Evolutionary conservation across 2,888 invertebrate genomes (phyloP), one percentile per base, ranked within the genome.

Genomic region (Caenorhabditis uteleia): DNA sequence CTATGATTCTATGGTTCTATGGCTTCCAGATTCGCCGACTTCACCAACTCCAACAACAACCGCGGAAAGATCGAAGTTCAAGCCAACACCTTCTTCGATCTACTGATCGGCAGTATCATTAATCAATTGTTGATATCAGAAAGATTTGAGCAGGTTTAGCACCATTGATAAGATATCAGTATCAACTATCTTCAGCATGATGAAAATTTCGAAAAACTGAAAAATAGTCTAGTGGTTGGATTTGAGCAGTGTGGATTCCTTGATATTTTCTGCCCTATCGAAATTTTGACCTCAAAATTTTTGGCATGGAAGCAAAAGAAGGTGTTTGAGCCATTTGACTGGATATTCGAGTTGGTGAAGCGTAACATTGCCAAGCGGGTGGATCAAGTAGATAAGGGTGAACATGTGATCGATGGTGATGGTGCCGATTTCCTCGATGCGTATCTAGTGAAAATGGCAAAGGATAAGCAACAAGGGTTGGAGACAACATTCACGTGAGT

Each of bases 91-190:
- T 44, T 44, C 18, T 44, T 44, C 14, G 68, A 68, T 43, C 49
- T 68, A 14, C 55, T 68, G 23, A 55, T 68, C 14, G 68, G 68
- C 2, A 61, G 54, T 12, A 51, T 68, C 42, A 68, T 68, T 42
- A 62, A 68, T 31, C 55, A 60, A 39, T 23, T 68, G 14, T 33
- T 68, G 14, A 31, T 68, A 8, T 59, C 59, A 4, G 47, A 56
- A 29, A 14, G 65, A 33, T 66, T 56, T 40, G n/a, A n/a, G n/a
- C n/a, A n/a, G n/a, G n/a, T n/a, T n/a, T n/a, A n/a, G n/a, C n/a
- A n/a, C n/a, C n/a, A n/a, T n/a, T n/a, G n/a, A n/a, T n/a, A n/a
- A n/a, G n/a, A n/a, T n/a, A n/a, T n/a, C n/a, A n/a, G n/a, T n/a
- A n/a, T n/a, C n/a, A n/a, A n/a, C n/a, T n/a, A n/a, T n/a, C n/a